Percentiles rank a stretch among this genome's conserved stretches.
These are phyloP conservation scores for Urocitellus parryii DNA, from an alignment of 2,113 vertebrate species.

Conservation along the genomic window DNA sequence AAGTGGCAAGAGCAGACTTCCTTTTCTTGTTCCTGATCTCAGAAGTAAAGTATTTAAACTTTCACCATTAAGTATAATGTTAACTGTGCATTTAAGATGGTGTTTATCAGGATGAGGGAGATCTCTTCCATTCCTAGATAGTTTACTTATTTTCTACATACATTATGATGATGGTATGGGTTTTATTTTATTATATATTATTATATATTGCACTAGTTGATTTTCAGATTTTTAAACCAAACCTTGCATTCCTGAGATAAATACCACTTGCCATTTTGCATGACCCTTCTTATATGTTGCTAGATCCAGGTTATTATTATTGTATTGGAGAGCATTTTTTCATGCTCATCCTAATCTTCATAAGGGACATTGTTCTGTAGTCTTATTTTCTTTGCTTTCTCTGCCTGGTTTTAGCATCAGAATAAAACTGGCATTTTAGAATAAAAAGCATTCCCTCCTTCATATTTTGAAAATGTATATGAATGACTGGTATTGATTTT, in stretches of 20 bases:
- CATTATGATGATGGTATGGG: not conserved
- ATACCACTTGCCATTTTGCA: not conserved
- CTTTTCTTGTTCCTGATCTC: too few species aligned
- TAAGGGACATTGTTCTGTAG: not conserved
- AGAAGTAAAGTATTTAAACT: too few species aligned
- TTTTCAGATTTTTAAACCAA: not conserved
- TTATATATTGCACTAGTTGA: not conserved
- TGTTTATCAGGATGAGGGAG: not conserved
- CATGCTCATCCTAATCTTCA: not conserved
- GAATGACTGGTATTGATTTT: not conserved
- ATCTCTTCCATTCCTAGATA: not conserved
- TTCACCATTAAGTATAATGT: too few species aligned
- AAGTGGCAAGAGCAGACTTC: too few species aligned
- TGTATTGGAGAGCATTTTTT: not conserved
- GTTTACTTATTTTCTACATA: not conserved
- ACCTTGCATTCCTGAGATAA: not conserved
- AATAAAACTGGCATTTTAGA: not conserved
- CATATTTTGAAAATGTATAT: not conserved
- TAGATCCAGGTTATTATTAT: not conserved
- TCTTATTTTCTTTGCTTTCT: not conserved
- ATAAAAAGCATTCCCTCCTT: not conserved
- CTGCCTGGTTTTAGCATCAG: not conserved
- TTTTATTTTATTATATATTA: not conserved
- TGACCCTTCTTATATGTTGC: not conserved
- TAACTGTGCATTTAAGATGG: too few species aligned